These are phyloP conservation scores for Boloria selene DNA, from an alignment of 2,888 invertebrate species.

Conservation along the genomic window DNA sequence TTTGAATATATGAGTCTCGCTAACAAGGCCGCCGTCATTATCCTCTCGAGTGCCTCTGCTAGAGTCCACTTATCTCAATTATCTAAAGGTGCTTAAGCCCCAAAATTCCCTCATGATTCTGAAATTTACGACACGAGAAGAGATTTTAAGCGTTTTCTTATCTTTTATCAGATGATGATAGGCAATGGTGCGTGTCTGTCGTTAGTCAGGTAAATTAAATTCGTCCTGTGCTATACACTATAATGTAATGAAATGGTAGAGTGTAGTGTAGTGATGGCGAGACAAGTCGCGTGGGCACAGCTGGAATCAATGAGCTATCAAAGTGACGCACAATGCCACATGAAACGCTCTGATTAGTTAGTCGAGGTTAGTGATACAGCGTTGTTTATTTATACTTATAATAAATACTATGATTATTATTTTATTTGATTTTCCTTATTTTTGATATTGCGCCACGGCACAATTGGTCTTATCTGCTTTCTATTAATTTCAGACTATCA, in stretches of 20 bases:
- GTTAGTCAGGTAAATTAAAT: constrained; percentile 39
- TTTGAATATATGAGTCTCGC: constrained; percentile 29
- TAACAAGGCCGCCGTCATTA: constrained; percentile 50
- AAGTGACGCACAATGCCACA: constrained; percentile 48
- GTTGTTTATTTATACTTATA: not conserved
- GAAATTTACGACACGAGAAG: constrained; percentile 76
- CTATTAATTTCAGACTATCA: constrained; percentile 57
- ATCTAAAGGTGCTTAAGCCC: constrained; percentile 80
- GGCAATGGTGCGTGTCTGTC: constrained; percentile 59
- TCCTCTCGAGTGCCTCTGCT: constrained; percentile 61
- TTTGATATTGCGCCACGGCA: not conserved
- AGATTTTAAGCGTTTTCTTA: constrained; percentile 73
- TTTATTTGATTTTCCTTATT: not conserved
- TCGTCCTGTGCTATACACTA: not conserved
- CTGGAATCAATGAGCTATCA: constrained; percentile 53
- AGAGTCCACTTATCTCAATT: constrained; percentile 74
- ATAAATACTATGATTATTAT: not conserved
- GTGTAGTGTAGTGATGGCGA: constrained; percentile 3
- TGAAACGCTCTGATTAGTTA: constrained; percentile 46
- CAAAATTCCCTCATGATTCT: constrained; percentile 74
- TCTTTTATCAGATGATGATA: constrained; percentile 77
- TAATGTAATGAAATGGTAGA: constrained; percentile 13
- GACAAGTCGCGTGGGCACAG: constrained; percentile 28
- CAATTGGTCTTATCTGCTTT: constrained; percentile 18
- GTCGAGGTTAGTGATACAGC: constrained; percentile 56